Percentiles rank a stretch among this genome's conserved stretches.
These are phyloP conservation scores for Aldabrachelys gigantea DNA, from an alignment of 2,113 vertebrate genomes.

Conservation along the genomic window DNA sequence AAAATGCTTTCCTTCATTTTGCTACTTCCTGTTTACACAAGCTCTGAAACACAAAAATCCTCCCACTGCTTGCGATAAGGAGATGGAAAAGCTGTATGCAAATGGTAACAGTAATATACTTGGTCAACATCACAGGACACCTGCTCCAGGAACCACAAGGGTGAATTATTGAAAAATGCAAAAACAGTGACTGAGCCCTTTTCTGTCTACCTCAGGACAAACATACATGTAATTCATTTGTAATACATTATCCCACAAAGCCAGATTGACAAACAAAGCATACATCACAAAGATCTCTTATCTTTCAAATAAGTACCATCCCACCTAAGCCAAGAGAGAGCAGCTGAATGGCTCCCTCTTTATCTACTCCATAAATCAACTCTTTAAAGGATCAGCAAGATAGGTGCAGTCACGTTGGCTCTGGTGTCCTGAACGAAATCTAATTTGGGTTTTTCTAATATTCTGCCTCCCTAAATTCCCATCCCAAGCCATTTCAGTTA, in stretches of 20 bases:
- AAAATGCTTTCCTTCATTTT: neutral
- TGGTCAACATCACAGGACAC: neutral
- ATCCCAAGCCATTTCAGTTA: fast-evolving
- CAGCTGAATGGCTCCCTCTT: neutral
- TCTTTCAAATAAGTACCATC: neutral
- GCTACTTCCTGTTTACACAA: neutral
- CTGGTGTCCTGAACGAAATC: neutral
- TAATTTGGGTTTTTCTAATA: neutral
- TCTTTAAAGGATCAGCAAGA: fast-evolving
- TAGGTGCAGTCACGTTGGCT: fast-evolving
- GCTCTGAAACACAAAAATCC: neutral
- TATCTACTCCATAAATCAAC: neutral
- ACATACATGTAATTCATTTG: fast-evolving
- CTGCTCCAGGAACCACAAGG: neutral
- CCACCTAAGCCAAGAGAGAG: neutral
- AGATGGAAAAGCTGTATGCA: neutral
- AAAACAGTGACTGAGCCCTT: neutral
- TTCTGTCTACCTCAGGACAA: neutral
- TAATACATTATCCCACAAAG: neutral
- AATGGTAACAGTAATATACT: neutral
- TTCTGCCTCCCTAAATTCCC: neutral
- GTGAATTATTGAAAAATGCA: neutral
- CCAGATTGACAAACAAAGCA: neutral
- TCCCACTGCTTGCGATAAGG: neutral
- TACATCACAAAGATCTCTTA: neutral